Evolutionary conservation across 2,797 vertebrate genomes (phyloP).

Genomic region (Ceryle rudis): DNA sequence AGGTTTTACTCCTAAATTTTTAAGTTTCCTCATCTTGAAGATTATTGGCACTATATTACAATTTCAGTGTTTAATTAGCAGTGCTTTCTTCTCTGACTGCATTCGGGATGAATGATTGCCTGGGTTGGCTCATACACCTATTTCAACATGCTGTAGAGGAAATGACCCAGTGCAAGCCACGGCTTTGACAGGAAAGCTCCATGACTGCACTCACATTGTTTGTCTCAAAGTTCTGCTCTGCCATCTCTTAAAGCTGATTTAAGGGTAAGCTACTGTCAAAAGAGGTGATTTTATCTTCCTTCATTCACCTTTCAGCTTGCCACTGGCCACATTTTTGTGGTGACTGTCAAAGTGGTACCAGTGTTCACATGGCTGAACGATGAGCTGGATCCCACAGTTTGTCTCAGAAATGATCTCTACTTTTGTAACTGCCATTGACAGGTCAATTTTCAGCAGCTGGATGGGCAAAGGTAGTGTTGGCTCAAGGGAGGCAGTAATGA

Average conservation of each 20-base stretch:
- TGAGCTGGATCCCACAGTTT: neutral
- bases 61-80: neutral
- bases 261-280: neutral
- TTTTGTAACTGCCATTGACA: neutral
- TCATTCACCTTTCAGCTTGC: neutral
- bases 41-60: neutral
- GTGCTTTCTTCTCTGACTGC: neutral
- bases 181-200: neutral
- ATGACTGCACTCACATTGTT: rapidly evolving
- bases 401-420: neutral
- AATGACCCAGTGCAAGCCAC: neutral
- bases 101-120: neutral
- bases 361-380: rapidly evolving
- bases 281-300: neutral
- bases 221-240: neutral
- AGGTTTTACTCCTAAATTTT: neutral
- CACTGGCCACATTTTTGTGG: neutral
- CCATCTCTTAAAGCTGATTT: neutral
- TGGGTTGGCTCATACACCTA: neutral
- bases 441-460: neutral
- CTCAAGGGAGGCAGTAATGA: neutral
- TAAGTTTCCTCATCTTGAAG: neutral
- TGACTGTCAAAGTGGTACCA: neutral
- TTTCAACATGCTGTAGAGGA: neutral
- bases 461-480: neutral